Conservation (phyloP, 1,140 invertebrate genomes). For the Adoxophyes honmai region DNA sequence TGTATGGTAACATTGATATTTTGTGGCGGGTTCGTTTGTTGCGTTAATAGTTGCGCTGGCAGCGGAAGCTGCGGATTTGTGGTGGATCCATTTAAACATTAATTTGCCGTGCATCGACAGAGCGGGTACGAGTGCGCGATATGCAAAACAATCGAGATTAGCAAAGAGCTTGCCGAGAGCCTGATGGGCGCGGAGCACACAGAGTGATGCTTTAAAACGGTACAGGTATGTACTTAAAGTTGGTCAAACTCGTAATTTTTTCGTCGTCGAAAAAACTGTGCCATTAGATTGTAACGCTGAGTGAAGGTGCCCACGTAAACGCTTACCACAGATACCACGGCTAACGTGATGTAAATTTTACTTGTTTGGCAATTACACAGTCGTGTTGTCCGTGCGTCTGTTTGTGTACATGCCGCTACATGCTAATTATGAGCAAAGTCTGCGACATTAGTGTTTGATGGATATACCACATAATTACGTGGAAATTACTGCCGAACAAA, state of each 20-base stretch:
- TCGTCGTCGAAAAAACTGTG: too few relatives aligned
- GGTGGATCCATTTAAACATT: slow-evolving; percentile 59
- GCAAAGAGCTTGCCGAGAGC: slow-evolving; percentile 25
- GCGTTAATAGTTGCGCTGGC: slow-evolving; percentile 23
- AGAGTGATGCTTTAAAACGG: background rate
- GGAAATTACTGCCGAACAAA: background rate
- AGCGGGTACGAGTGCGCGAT: slow-evolving; percentile 41
- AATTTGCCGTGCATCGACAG: slow-evolving; percentile 52
- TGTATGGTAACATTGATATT: slow-evolving; percentile 20
- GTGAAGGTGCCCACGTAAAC: too few relatives aligned
- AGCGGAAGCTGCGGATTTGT: slow-evolving; percentile 37
- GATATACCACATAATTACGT: slow-evolving; percentile 26
- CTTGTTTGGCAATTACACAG: slow-evolving; percentile 27
- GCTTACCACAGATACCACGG: too few relatives aligned
- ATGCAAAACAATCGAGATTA: slow-evolving; percentile 65
- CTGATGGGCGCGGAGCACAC: slow-evolving; percentile 21
- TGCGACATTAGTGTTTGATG: slow-evolving; percentile 25
- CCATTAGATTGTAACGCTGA: too few relatives aligned
- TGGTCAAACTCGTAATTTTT: too few relatives aligned
- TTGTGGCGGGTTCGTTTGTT: slow-evolving; percentile 22
- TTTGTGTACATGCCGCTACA: slow-evolving; percentile 27
- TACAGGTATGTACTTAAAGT: background rate
- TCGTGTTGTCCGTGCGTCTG: slow-evolving; percentile 22
- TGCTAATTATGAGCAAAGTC: slow-evolving; percentile 39
- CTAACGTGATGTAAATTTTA: slow-evolving; percentile 29